Evolutionary conservation across 2,797 vertebrate species (phyloP).

Genomic region (Hemibagrus guttatus): DNA sequence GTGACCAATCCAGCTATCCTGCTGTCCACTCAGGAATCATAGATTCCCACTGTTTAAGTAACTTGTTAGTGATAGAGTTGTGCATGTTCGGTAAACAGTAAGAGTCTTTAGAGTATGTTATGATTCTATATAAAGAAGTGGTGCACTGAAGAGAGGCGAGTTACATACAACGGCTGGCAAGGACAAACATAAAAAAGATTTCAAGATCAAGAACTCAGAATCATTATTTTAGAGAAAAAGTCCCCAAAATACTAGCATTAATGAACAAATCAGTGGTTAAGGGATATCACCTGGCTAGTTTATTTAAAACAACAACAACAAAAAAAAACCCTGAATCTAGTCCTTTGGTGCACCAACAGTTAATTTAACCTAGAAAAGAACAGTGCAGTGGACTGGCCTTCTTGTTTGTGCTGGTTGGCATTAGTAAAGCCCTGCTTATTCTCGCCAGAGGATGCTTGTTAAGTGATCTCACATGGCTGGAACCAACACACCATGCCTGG

Average conservation of each 20-base stretch:
- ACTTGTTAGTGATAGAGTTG: not conserved
- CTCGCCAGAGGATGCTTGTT: slow-evolving; percentile 42
- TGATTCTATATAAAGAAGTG: not conserved
- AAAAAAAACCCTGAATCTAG: not conserved
- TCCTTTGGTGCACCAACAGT: not conserved
- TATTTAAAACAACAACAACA: not conserved
- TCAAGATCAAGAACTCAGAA: too few relatives aligned
- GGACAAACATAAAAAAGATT: not conserved
- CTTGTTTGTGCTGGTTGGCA: slow-evolving; percentile 38
- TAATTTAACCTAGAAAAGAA: slow-evolving; percentile 38
- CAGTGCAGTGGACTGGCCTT: not conserved
- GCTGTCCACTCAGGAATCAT: not conserved
- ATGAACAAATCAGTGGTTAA: not conserved
- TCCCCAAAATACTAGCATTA: not conserved
- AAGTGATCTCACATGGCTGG: slow-evolving; percentile 35
- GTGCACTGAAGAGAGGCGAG: not conserved
- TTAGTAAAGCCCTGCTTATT: slow-evolving; percentile 27
- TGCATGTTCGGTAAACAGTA: not conserved
- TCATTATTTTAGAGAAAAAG: not conserved
- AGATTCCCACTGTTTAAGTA: not conserved
- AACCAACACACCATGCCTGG: slow-evolving; percentile 23
- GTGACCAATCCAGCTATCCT: not conserved
- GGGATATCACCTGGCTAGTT: not conserved
- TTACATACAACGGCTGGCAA: not conserved
- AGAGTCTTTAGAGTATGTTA: not conserved